Evolutionary conservation across 2,113 vertebrate species (phyloP), one percentile per base, ranked within the genome.

Genomic region (Sebastes fasciatus): DNA sequence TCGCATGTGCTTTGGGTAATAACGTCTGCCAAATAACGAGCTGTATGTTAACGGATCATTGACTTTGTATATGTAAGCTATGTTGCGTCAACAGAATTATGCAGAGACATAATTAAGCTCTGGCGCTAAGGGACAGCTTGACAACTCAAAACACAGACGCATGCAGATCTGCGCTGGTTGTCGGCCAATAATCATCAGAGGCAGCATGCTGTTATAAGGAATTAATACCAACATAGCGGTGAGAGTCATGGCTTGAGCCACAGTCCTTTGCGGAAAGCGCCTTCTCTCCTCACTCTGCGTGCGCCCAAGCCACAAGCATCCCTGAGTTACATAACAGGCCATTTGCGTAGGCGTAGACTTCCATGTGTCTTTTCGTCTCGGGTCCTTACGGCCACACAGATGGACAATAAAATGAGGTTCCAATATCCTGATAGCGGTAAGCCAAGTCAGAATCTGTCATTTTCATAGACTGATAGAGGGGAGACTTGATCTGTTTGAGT

Each of bases 261-360:
- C 61, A 57, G 34, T 66, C 42, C 42, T 82, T 54, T 76, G 64
- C 43, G 70, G 60, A 86, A 85, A 83, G 71, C 6, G 72, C 46
- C 52, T 77, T 75, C 64, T 85, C 83, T 79, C 62, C 83, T 79
- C 62, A 63, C 74, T 87, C 79, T 65, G 76, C 48, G 79, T 67
- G 51, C 23, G 73, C 54, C 74, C 71, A 79, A 84, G 60, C 90
- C 90, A 84, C 90, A 92, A 91, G 68, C 74, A 79, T 89, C 83
- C 70, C 51, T 65, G 55, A 26, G 80, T 94, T 93, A 90, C 89
- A 90, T 92, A 93, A 94, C 75, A 62, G 70, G 46, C 13, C 49
- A 79, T 75, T 79, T 74, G 79, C 64, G 85, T 60, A 64, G 82
- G 68, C 43, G 42, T 26, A 57, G 68, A 66, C 63, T 78, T 88